Conservation (phyloP, 2,888 invertebrate species). For the Corbicula japonica region DNA sequence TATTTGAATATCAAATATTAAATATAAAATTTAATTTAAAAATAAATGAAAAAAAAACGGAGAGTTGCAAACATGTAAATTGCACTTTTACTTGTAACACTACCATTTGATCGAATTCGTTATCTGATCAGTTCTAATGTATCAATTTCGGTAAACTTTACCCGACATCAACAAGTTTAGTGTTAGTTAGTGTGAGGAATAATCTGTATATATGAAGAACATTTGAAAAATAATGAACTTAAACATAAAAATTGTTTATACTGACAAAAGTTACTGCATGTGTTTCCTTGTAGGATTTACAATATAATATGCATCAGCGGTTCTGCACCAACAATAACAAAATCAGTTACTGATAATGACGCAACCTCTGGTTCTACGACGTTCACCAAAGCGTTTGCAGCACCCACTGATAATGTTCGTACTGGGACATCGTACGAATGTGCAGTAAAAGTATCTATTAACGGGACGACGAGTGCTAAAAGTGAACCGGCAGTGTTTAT, state of each 20-base stretch:
- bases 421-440: conserved; percentile 70
- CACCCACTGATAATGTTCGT: conserved; percentile 64
- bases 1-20: too few relatives aligned
- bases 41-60: too few relatives aligned
- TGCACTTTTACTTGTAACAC: too few relatives aligned
- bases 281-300: conserved; percentile 27
- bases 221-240: too few relatives aligned
- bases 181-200: conserved; percentile 30
- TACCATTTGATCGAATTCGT: too few relatives aligned
- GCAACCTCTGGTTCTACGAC: conserved; percentile 10
- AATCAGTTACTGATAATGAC: conserved; percentile 10
- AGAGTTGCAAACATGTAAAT: too few relatives aligned
- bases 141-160: conserved; percentile 65
- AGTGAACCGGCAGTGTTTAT: conserved; percentile 66
- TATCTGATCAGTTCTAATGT: too few relatives aligned
- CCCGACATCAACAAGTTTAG: conserved; percentile 77
- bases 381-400: conserved; percentile 43
- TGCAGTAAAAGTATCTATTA: conserved; percentile 44
- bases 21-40: too few relatives aligned
- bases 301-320: conserved; percentile 39
- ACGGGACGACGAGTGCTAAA: conserved; percentile 61
- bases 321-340: conserved; percentile 30
- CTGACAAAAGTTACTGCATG: too few relatives aligned
- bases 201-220: too few relatives aligned
- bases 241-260: too few relatives aligned